Conservation (phyloP, 2,797 vertebrate genomes). For the Danio albolineatus region DNA sequence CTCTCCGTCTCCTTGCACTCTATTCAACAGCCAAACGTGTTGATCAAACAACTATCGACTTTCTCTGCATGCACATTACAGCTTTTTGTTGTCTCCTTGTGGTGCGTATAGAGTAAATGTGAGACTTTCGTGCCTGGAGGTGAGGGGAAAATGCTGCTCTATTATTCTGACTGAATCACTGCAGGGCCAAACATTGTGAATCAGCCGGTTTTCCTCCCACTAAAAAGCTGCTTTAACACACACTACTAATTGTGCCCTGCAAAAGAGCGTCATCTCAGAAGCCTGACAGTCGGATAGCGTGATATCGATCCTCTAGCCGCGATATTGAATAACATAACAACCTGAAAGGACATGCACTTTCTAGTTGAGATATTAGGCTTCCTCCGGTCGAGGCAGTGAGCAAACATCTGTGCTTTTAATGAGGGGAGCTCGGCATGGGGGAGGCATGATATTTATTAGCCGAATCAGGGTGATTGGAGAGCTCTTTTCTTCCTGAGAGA, state of each 20-base stretch:
- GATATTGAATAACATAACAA: slow-evolving; percentile 33
- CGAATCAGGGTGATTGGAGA: slow-evolving; percentile 54
- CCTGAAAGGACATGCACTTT: slow-evolving; percentile 12
- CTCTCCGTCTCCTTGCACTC: slow-evolving; percentile 23
- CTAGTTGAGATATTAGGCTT: slow-evolving; percentile 14
- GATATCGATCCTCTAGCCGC: slow-evolving; percentile 3
- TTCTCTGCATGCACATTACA: slow-evolving; percentile 65
- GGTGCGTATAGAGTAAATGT: slow-evolving; percentile 28
- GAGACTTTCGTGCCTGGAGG: slow-evolving; percentile 26
- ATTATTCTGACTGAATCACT: slow-evolving; percentile 53
- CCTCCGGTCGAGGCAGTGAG: slow-evolving; percentile 7
- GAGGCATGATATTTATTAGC: slow-evolving; percentile 46
- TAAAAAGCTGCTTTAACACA: slow-evolving; percentile 72
- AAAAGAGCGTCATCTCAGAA: not conserved
- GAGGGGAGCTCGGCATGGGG: slow-evolving; percentile 33
- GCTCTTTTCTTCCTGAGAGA: slow-evolving; percentile 26
- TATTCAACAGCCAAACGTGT: slow-evolving; percentile 35
- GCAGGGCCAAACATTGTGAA: slow-evolving; percentile 42
- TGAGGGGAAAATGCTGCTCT: slow-evolving; percentile 41
- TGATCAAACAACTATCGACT: slow-evolving; percentile 67
- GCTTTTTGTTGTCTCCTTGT: slow-evolving; percentile 49
- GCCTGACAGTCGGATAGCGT: slow-evolving; percentile 18
- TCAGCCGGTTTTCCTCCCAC: slow-evolving; percentile 56
- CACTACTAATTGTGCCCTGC: slow-evolving; percentile 66
- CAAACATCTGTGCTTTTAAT: slow-evolving; percentile 53